A percentile compares a stretch with the other conserved stretches of the same genome.
These are phyloP conservation scores for Itoplectis maculator DNA, from an alignment of 2,888 invertebrate species.

Conservation along the genomic window DNA sequence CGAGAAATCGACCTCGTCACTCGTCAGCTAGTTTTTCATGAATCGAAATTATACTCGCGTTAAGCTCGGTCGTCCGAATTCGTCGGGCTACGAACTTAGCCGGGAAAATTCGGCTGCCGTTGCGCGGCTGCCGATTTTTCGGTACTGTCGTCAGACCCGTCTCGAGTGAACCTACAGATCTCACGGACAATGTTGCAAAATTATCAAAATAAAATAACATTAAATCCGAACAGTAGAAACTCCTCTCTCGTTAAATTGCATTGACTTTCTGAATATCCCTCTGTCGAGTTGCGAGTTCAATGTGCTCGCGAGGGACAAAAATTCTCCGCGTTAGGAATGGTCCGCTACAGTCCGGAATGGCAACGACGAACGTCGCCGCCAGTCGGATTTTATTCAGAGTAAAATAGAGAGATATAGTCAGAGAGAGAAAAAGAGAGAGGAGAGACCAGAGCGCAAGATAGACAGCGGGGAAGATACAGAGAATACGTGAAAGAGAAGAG, in stretches of 20 bases:
- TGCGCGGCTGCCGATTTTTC: constrained; percentile 4
- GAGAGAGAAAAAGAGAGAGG: constrained; percentile 53
- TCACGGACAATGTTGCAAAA: constrained; percentile 21
- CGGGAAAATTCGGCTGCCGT: not conserved
- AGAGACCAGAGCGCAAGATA: constrained; percentile 63
- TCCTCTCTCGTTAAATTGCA: constrained; percentile 68
- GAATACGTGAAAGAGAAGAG: constrained; percentile 54
- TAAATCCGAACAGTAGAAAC: constrained; percentile 28
- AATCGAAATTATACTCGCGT: constrained; percentile 12
- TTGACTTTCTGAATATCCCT: constrained; percentile 63
- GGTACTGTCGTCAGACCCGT: constrained; percentile 12
- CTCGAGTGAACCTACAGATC: constrained; percentile 24
- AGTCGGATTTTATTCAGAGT: constrained; percentile 50
- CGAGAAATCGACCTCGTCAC: constrained; percentile 11
- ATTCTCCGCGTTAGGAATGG: constrained; percentile 78
- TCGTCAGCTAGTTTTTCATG: constrained; percentile 15
- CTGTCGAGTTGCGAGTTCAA: constrained; percentile 31
- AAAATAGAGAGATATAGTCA: constrained; percentile 59
- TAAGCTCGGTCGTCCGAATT: constrained; percentile 7
- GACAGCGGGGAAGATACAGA: constrained; percentile 64
- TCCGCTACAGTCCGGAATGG: constrained; percentile 80
- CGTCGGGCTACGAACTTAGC: not conserved
- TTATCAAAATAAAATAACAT: not conserved
- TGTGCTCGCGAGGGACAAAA: constrained; percentile 24
- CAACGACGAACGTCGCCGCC: constrained; percentile 32